Evolutionary conservation across 2,113 vertebrate species (phyloP).

Genomic region (Pituophis catenifer): DNA sequence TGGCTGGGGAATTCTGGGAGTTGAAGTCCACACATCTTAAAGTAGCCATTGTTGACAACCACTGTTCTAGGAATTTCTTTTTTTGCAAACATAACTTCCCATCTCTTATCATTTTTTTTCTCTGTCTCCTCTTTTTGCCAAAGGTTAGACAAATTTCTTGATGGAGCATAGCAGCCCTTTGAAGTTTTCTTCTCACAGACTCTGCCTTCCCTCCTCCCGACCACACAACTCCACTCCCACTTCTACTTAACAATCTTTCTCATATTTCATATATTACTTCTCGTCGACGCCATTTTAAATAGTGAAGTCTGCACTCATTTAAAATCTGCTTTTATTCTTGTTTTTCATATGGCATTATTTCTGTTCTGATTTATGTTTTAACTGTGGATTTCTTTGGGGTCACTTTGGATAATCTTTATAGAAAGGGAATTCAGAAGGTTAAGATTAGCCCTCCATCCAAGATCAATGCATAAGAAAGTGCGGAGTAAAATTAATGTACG

Average conservation of each 20-base stretch:
- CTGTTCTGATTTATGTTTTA: neutral
- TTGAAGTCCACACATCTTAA: no score
- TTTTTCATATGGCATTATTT: neutral
- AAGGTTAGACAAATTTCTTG: neutral
- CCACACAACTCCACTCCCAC: neutral
- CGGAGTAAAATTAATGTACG: neutral
- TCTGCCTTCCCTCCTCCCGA: neutral
- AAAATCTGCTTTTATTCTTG: neutral
- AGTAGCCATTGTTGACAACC: neutral
- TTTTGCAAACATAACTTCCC: neutral
- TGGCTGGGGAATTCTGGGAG: no score
- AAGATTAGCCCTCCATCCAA: neutral
- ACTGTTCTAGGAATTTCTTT: neutral
- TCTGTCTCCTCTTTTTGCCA: neutral
- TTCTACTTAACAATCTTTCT: neutral
- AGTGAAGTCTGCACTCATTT: neutral
- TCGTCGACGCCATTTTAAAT: neutral
- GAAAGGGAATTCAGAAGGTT: neutral
- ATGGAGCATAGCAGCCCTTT: neutral
- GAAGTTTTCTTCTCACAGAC: neutral
- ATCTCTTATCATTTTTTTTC: neutral
- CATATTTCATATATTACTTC: neutral
- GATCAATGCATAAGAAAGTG: neutral
- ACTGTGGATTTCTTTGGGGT: neutral
- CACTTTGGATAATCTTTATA: neutral